phyloP scores from a whole-genome alignment of 1,140 invertebrate genomes.

The Aradophagus sp. region DNA sequence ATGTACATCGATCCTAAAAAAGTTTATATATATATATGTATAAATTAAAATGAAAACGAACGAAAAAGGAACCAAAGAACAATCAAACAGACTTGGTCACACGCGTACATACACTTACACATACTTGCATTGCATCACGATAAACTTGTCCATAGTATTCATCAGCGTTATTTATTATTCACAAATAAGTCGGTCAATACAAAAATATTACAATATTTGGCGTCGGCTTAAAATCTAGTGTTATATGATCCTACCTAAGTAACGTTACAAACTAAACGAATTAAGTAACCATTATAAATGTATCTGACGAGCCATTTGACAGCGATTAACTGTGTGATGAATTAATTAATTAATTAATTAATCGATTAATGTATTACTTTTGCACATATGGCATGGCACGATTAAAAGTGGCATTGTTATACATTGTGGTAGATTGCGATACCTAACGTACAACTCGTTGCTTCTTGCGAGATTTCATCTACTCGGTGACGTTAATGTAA shows the following conservation, averaged over 20 bases:
- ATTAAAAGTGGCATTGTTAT: slow-evolving; percentile 18
- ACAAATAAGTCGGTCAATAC: slow-evolving; percentile 67
- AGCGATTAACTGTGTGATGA: slow-evolving; percentile 18
- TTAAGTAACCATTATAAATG: slow-evolving; percentile 12
- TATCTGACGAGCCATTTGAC: slow-evolving; percentile 23
- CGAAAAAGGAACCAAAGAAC: slow-evolving; percentile 22
- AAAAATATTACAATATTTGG: slow-evolving; percentile 72
- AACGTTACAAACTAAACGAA: slow-evolving; percentile 21
- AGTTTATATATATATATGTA: slow-evolving; percentile 9
- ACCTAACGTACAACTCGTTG: not conserved
- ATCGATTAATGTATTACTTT: slow-evolving; percentile 16
- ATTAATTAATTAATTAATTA: slow-evolving; percentile 15
- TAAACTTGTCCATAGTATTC: slow-evolving; percentile 34
- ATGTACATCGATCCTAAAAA: slow-evolving; percentile 34
- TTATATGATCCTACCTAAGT: slow-evolving; percentile 38
- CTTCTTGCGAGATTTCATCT: slow-evolving; percentile 9
- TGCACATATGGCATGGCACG: slow-evolving; percentile 45
- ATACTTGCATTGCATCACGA: slow-evolving; percentile 55
- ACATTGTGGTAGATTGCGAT: slow-evolving; percentile 10
- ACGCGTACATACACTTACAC: slow-evolving; percentile 52
- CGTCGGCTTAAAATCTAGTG: slow-evolving; percentile 57
- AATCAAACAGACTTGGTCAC: slow-evolving; percentile 38
- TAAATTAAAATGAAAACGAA: slow-evolving; percentile 19
- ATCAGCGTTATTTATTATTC: slow-evolving; percentile 66
- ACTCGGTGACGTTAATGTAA: slow-evolving; percentile 11